A percentile compares a stretch with the other conserved stretches of the same genome.
Conservation (phyloP, 2,113 vertebrate species). For the Buteo buteo region DNA sequence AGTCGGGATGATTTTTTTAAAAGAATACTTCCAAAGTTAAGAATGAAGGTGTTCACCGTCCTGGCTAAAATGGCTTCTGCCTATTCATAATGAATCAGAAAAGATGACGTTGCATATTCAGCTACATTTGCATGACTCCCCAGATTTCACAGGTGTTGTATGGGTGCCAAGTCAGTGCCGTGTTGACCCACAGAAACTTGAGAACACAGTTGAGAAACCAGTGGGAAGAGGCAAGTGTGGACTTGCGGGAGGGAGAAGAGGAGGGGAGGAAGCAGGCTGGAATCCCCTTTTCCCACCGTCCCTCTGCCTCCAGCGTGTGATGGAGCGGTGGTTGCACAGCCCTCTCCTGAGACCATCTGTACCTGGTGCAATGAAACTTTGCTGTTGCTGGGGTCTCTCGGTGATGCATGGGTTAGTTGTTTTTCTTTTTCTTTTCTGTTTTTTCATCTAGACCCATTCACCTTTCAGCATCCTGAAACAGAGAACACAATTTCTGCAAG, state of each 20-base stretch:
- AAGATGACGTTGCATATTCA: background rate
- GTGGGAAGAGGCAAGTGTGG: background rate
- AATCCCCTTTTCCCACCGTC: background rate
- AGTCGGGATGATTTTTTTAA: background rate
- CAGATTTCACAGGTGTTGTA: background rate
- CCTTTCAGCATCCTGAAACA: background rate
- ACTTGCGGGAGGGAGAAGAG: background rate
- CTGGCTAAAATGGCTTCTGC: background rate
- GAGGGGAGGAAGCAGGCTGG: background rate
- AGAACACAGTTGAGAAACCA: conserved; percentile 9
- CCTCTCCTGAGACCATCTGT: background rate
- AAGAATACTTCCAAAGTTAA: background rate
- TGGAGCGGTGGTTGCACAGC: fast-evolving
- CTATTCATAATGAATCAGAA: background rate
- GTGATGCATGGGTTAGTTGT: background rate
- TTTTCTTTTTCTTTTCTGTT: background rate
- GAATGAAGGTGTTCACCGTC: background rate
- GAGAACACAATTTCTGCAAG: background rate
- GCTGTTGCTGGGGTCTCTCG: background rate
- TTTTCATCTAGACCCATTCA: background rate
- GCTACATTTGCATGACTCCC: background rate
- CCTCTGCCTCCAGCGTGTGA: background rate
- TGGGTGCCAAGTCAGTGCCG: background rate
- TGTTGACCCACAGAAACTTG: conserved; percentile 18
- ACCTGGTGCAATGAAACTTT: background rate